Conservation (phyloP, 2,797 vertebrate species). For the Acanthurus leucopareius region DNA sequence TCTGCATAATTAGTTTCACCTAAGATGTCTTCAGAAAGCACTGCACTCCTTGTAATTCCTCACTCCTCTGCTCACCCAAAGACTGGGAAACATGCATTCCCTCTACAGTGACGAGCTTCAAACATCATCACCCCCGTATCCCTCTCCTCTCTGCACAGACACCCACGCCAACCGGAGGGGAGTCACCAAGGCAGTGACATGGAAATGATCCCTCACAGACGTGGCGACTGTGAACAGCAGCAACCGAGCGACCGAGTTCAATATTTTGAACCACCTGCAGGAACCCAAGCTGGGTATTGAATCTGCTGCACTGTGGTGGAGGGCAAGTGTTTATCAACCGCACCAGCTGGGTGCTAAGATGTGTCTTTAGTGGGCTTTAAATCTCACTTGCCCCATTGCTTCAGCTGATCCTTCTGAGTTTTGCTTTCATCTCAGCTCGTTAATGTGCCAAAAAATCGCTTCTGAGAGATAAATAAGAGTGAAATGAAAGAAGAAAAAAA, state of each 20-base stretch:
- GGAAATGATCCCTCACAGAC: slow-evolving; percentile 11
- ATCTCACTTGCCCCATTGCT: neutral
- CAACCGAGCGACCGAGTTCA: slow-evolving; percentile 19
- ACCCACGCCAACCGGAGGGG: slow-evolving; percentile 4
- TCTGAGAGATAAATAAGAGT: neutral
- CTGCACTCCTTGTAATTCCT: neutral
- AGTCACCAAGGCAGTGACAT: slow-evolving; percentile 17
- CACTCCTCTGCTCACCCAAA: neutral
- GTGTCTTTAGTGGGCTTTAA: slow-evolving; percentile 1
- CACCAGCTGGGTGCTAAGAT: slow-evolving; percentile 5
- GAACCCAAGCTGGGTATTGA: neutral
- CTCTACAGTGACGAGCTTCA: neutral
- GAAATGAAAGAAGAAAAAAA: neutral
- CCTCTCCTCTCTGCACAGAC: neutral
- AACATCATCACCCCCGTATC: neutral
- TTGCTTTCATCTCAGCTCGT: slow-evolving; percentile 1
- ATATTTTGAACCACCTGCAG: slow-evolving; percentile 42
- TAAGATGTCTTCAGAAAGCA: no score
- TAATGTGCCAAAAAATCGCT: neutral
- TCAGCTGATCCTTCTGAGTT: neutral
- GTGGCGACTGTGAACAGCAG: slow-evolving; percentile 21
- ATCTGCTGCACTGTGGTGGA: slow-evolving; percentile 1
- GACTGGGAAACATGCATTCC: no score
- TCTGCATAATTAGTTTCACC: no score
- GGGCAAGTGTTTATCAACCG: slow-evolving; percentile 9